Evolutionary conservation across 2,113 vertebrate species (phyloP).

Genomic region (Marmota monax): DNA sequence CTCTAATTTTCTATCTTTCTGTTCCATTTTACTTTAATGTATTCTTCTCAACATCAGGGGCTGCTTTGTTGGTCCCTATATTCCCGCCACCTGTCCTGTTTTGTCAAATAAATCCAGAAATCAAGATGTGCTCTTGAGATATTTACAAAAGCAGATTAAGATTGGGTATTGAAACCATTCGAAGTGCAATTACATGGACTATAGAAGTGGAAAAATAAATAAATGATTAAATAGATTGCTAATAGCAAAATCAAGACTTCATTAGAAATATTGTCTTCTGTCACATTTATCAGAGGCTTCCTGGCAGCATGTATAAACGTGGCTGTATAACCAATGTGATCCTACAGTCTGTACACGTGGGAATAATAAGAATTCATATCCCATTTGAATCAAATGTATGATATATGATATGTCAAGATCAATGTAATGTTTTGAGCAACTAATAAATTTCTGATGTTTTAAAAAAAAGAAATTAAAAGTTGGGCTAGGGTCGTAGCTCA

Average conservation of each 20-base stretch:
- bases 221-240: not conserved
- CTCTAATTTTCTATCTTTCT: not conserved
- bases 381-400: too few species aligned
- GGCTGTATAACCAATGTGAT: too few species aligned
- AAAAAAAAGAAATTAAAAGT: not conserved
- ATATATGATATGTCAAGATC: too few species aligned
- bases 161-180: not conserved
- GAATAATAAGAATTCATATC: too few species aligned
- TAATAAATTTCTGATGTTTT: too few species aligned
- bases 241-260: not conserved
- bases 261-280: not conserved
- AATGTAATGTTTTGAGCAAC: too few species aligned
- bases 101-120: not conserved
- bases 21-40: not conserved
- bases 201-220: not conserved
- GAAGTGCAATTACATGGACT: not conserved
- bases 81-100: not conserved
- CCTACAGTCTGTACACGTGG: too few species aligned
- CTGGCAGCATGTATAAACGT: too few species aligned
- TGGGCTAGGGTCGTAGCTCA: not conserved
- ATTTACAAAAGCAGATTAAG: not conserved
- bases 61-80: not conserved
- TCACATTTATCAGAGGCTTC: not conserved
- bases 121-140: not conserved
- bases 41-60: not conserved